phyloP scores from a whole-genome alignment of 2,113 vertebrate genomes.

The Lophotis ruficrista region DNA sequence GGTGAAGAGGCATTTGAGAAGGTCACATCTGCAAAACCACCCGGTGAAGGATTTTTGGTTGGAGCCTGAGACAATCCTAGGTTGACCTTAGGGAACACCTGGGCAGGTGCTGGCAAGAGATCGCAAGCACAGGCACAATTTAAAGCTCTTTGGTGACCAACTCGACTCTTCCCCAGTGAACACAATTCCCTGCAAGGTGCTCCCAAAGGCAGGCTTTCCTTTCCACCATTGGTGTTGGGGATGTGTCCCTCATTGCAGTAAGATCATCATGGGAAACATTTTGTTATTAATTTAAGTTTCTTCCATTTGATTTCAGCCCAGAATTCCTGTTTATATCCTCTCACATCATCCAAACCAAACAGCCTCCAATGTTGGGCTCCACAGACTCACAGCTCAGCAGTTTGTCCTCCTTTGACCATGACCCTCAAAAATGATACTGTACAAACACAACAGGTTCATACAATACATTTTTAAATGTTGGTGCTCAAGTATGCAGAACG shows the following conservation, averaged over 20 bases:
- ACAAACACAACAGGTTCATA: not conserved
- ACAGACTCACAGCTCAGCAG: not conserved
- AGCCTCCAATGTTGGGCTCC: rapidly evolving
- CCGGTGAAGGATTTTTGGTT: not conserved
- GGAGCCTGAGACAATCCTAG: not conserved
- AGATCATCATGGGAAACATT: rapidly evolving
- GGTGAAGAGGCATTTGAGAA: conserved; percentile 17
- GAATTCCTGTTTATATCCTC: not conserved
- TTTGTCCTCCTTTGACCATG: not conserved
- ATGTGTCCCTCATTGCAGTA: not conserved
- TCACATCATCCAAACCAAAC: not conserved
- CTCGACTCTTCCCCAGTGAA: not conserved
- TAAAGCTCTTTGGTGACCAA: not conserved
- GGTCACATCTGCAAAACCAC: not conserved
- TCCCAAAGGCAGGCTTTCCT: not conserved
- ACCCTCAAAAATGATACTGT: not conserved
- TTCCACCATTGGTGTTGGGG: not conserved
- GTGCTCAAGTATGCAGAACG: not conserved
- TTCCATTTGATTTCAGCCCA: not conserved
- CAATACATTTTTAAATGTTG: not conserved
- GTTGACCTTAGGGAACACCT: not conserved
- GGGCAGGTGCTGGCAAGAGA: not conserved
- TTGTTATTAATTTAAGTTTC: not conserved
- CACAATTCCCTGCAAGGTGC: not conserved
- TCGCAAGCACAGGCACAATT: not conserved